phyloP scores from a whole-genome alignment of 2,797 vertebrate species.

The Moxostoma hubbsi region DNA sequence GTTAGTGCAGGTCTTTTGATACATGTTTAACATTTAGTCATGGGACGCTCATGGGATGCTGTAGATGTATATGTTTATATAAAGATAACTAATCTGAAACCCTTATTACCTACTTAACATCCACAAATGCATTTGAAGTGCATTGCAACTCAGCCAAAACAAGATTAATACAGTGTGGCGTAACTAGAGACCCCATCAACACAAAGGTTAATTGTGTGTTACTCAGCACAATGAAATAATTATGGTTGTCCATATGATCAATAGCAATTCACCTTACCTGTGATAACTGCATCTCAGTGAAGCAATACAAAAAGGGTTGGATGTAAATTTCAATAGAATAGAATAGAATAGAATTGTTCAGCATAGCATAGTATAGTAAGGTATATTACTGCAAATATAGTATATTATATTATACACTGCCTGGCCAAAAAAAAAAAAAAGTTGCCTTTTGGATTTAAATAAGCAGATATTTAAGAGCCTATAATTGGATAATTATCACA shows the following conservation, averaged over 20 bases:
- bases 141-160: slow-evolving; percentile 7
- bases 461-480: too few relatives aligned
- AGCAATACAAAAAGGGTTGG: background rate
- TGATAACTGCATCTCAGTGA: slow-evolving; percentile 22
- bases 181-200: slow-evolving; percentile 29
- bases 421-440: too few relatives aligned
- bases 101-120: background rate
- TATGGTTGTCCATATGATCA: slow-evolving; percentile 24
- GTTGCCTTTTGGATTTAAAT: too few relatives aligned
- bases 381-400: too few relatives aligned
- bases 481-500: too few relatives aligned
- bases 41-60: background rate
- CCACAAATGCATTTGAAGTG: background rate
- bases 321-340: slow-evolving; percentile 5
- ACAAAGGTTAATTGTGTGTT: slow-evolving; percentile 50
- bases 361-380: too few relatives aligned
- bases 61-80: background rate
- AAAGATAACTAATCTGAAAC: background rate
- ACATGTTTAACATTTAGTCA: background rate
- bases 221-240: slow-evolving; percentile 44
- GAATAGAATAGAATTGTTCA: background rate
- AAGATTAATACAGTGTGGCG: slow-evolving; percentile 22
- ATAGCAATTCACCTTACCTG: slow-evolving; percentile 28
- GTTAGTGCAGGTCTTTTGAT: background rate
- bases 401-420: too few relatives aligned